A percentile compares a stretch with the other conserved stretches of the same genome.
These are phyloP conservation scores for Scaptomyza cyrtandrae DNA, from an alignment of 2,888 invertebrate species.

Conservation along the genomic window DNA sequence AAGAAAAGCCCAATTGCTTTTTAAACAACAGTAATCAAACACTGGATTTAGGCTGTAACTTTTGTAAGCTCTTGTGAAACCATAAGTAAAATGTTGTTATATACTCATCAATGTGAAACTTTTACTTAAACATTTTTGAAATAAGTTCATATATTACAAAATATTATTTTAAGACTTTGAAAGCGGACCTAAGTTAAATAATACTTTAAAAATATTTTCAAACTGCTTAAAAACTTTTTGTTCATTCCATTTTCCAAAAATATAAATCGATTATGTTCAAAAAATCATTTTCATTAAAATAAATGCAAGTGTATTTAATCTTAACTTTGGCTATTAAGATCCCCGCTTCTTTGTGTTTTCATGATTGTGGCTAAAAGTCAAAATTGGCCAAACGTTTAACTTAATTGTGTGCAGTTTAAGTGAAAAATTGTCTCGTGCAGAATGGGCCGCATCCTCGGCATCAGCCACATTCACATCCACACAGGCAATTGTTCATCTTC, in stretches of 20 bases:
- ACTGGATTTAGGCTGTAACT: too few species aligned
- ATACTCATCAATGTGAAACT: background rate
- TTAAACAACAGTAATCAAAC: too few species aligned
- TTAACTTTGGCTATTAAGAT: background rate
- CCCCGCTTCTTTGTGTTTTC: background rate
- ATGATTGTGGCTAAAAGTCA: background rate
- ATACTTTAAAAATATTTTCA: background rate
- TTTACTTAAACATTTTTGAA: background rate
- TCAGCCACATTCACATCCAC: background rate
- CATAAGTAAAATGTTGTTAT: too few species aligned
- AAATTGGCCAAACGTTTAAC: constrained; percentile 43
- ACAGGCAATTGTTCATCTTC: background rate
- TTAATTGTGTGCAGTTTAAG: constrained; percentile 57
- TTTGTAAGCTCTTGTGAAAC: too few species aligned
- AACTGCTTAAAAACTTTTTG: background rate
- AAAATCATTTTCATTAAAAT: background rate
- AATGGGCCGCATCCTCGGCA: background rate
- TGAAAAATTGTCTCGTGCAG: constrained; percentile 38
- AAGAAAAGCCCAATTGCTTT: too few species aligned
- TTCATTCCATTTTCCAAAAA: background rate
- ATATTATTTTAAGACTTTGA: background rate
- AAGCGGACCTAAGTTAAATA: background rate
- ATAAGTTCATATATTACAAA: background rate
- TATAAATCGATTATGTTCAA: background rate
- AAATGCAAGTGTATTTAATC: constrained; percentile 7